A percentile compares a stretch with the other conserved stretches of the same genome.
These are phyloP conservation scores for Lycocerus yunnanus DNA, from an alignment of 2,888 invertebrate species.

Conservation along the genomic window DNA sequence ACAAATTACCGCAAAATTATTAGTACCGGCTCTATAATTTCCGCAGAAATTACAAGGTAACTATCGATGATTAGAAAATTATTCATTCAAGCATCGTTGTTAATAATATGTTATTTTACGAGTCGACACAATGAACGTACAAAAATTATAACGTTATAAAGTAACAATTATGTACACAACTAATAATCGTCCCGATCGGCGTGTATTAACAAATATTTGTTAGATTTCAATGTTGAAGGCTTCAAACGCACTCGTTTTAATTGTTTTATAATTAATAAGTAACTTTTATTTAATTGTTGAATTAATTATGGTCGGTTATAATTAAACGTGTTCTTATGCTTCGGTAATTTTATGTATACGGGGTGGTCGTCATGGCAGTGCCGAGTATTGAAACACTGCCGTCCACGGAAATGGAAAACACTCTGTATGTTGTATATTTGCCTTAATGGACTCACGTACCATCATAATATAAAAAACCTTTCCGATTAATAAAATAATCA, in stretches of 20 bases:
- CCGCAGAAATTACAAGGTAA: constrained; percentile 20
- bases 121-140: constrained; percentile 22
- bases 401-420: background rate
- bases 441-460: background rate
- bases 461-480: background rate
- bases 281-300: background rate
- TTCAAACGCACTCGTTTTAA: background rate
- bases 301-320: background rate
- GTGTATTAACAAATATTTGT: constrained; percentile 13
- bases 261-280: background rate
- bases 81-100: constrained; percentile 20
- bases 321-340: background rate
- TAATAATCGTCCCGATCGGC: constrained; percentile 10
- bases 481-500: background rate
- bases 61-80: constrained; percentile 24
- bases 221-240: background rate
- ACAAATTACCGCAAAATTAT: constrained; percentile 18
- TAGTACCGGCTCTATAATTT: constrained; percentile 19
- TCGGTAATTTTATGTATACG: background rate
- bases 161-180: constrained; percentile 12
- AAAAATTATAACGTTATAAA: constrained; percentile 19
- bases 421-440: background rate
- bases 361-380: background rate
- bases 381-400: background rate
- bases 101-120: constrained; percentile 21